These are phyloP conservation scores for Crocuta crocuta DNA, from an alignment of 2,113 vertebrate species.

Conservation along the genomic window DNA sequence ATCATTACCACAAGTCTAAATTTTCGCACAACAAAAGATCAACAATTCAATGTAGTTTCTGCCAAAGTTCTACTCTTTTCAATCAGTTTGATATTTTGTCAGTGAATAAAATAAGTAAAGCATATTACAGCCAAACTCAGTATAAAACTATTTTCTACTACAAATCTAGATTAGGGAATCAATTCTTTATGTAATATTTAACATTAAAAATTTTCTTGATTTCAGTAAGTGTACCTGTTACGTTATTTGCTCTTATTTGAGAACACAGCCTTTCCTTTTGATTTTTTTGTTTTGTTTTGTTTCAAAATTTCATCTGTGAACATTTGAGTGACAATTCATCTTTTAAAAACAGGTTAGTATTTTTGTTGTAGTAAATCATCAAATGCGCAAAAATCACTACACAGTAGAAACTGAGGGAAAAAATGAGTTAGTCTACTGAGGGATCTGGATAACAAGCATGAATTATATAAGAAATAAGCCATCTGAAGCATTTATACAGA, in stretches of 20 bases:
- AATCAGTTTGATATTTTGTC: not conserved
- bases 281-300: not conserved
- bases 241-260: not conserved
- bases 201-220: not conserved
- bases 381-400: not conserved
- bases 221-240: not conserved
- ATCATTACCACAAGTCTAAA: conserved; percentile 23
- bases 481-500: not conserved
- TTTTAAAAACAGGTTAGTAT: not conserved
- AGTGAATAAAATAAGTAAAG: not conserved
- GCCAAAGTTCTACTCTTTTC: not conserved
- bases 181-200: not conserved
- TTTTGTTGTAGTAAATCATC: not conserved
- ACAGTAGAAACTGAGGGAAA: not conserved
- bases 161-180: not conserved
- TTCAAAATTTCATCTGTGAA: not conserved
- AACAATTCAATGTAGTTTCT: not conserved
- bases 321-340: not conserved
- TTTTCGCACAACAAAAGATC: conserved; percentile 13
- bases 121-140: not conserved
- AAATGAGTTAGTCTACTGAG: not conserved
- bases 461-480: not conserved
- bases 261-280: not conserved
- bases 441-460: not conserved
- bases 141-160: not conserved